A percentile compares a stretch with the other conserved stretches of the same genome.
phyloP scores from a whole-genome alignment of 2,113 vertebrate species.

The Ictalurus furcatus region DNA sequence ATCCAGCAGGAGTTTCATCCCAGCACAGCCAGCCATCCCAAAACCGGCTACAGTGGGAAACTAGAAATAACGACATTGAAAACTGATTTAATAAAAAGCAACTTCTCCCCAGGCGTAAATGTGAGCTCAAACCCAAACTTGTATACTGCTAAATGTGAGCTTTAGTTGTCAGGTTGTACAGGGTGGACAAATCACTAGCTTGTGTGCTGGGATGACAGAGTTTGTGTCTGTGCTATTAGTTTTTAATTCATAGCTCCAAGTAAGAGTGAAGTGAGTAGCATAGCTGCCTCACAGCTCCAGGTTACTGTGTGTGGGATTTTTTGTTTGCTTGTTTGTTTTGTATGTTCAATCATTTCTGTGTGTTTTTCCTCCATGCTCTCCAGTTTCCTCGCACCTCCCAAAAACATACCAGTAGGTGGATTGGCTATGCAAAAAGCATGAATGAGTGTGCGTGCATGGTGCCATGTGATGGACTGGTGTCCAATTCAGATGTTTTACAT shows the following conservation, averaged over 20 bases:
- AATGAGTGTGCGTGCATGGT: background rate
- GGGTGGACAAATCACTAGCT: background rate
- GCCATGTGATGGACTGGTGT: background rate
- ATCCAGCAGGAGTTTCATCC: constrained; percentile 86
- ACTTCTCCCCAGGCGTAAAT: background rate
- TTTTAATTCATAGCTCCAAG: background rate
- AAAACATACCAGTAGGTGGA: background rate
- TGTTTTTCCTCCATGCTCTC: background rate
- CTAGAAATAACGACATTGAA: constrained; percentile 61
- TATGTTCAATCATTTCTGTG: background rate
- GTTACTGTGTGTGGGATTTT: background rate
- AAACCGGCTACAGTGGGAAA: constrained; percentile 79
- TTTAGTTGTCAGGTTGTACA: background rate
- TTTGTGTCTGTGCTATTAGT: background rate
- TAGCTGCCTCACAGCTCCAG: background rate
- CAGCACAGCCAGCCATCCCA: constrained; percentile 97
- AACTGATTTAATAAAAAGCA: background rate
- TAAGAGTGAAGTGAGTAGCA: background rate
- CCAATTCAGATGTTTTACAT: background rate
- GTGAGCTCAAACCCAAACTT: background rate
- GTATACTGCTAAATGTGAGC: background rate
- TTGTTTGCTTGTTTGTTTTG: background rate
- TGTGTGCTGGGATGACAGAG: background rate
- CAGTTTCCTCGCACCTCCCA: background rate
- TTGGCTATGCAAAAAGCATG: background rate